Evolutionary conservation across 2,797 vertebrate species (phyloP), one percentile per base, ranked within the genome.

Genomic region (Siniperca obscura): DNA sequence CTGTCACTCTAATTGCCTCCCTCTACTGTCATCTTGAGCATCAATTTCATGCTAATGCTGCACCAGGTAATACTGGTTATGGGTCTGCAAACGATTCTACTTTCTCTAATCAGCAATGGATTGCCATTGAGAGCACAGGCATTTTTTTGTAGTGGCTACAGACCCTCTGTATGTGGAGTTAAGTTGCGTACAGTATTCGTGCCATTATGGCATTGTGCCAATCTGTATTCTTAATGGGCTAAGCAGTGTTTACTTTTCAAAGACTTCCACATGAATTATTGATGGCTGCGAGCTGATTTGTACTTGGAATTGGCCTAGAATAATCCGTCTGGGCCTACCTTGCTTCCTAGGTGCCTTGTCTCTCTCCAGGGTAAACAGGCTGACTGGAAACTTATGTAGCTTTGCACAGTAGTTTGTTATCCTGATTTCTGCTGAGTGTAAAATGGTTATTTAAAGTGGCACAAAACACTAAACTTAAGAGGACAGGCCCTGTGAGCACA

Each of bases 211-310:
- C 80, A 79, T 34, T 25, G 84, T 67, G 90, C 90, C 90, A 82
- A 81, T 91, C 81, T 83, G 76, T 82, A 79, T 77, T 89, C 83
- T 84, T 94, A 93, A 94, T 93, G 92, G 92, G 87, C 89, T 91
- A 89, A 92, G 82, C 83, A 78, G 82, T 93, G 90, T 94, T 95
- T 94, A 92, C 94, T 93, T 92, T 93, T 90, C 90, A 93, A 92
- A 92, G 88, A 83, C 84, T 90, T 85, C 34, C 84, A 72, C 87
- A 92, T 95, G 88, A 95, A 96, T 95, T 93, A 95, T 94, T 94
- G 91, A 95, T 94, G 89, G 75, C 52, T 86, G 85, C 12, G 55
- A 84, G 88, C 80, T 82, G 90, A 93, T 91, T 91, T 92, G 87
- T 90, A 83, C 85, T 85, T 82, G 71, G 87, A 93, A 93, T 94